Conservation (phyloP, 2,797 vertebrate species). For the Aldrovandia affinis region DNA sequence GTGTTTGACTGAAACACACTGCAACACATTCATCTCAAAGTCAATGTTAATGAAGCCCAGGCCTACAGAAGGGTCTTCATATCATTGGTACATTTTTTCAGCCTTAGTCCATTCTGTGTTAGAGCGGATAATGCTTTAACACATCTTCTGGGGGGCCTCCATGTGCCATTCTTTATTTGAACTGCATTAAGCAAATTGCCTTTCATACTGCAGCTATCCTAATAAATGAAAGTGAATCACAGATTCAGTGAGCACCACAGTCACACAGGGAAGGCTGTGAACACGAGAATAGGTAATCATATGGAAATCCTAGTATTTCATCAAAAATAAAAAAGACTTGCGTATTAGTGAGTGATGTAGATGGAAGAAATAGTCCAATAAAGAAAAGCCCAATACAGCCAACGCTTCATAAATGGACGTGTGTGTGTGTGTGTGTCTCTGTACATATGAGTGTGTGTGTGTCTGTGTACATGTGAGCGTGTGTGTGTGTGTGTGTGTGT, state of each 20-base stretch:
- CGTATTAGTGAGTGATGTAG: background rate
- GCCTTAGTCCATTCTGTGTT: background rate
- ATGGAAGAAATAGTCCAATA: background rate
- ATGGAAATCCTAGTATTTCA: background rate
- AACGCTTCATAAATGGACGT: background rate
- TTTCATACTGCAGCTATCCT: background rate
- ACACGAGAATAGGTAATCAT: background rate
- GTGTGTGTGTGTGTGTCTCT: background rate
- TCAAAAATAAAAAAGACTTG: background rate
- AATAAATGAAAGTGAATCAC: background rate
- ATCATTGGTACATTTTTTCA: background rate
- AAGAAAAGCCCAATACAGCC: background rate
- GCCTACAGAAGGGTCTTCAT: background rate
- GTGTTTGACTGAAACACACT: too few relatives aligned
- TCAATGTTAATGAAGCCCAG: background rate
- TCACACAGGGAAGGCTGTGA: background rate
- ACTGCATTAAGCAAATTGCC: background rate
- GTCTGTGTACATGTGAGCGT: too few relatives aligned
- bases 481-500: too few relatives aligned
- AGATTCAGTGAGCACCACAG: too few relatives aligned
- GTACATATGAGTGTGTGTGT: background rate
- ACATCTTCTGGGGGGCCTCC: background rate
- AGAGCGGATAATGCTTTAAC: background rate
- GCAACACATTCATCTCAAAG: background rate
- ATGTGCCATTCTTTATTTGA: background rate